These are phyloP conservation scores for Chlorops oryzae DNA, from an alignment of 1,140 invertebrate species.

Conservation along the genomic window DNA sequence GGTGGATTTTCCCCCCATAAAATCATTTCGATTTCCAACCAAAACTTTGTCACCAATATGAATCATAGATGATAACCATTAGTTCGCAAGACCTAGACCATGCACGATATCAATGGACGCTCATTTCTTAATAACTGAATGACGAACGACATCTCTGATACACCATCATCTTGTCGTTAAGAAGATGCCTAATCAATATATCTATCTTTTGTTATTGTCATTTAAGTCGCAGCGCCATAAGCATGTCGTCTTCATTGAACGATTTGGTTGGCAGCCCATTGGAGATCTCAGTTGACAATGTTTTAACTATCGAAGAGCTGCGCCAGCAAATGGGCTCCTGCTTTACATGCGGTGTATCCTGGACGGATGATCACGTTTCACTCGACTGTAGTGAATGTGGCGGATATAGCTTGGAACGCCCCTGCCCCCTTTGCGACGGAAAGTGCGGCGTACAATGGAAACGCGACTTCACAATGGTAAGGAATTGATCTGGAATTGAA, in stretches of 20 bases:
- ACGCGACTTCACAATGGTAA: slow-evolving; percentile 69
- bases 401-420: slow-evolving; percentile 68
- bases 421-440: slow-evolving; percentile 72
- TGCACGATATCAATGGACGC: too few relatives aligned
- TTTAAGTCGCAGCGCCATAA: slow-evolving; percentile 42
- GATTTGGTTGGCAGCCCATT: slow-evolving; percentile 44
- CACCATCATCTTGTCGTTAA: too few relatives aligned
- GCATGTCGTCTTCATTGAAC: slow-evolving; percentile 42
- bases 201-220: too few relatives aligned
- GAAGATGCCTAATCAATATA: too few relatives aligned
- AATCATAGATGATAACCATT: too few relatives aligned
- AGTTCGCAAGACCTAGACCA: too few relatives aligned
- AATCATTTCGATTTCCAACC: too few relatives aligned
- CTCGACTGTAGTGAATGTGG: slow-evolving; percentile 77
- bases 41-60: too few relatives aligned
- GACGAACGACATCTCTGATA: too few relatives aligned
- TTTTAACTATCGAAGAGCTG: slow-evolving; percentile 66
- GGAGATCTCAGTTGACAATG: slow-evolving; percentile 47
- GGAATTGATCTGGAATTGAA: too few relatives aligned
- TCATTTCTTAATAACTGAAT: too few relatives aligned
- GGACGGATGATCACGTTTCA: slow-evolving; percentile 73
- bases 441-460: slow-evolving; percentile 69
- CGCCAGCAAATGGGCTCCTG: slow-evolving; percentile 63
- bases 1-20: too few relatives aligned
- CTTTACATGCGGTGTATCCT: slow-evolving; percentile 76